A percentile compares a stretch with the other conserved stretches of the same genome.
phyloP scores from a whole-genome alignment of 2,888 invertebrate species.

The Drosophila mettleri region DNA sequence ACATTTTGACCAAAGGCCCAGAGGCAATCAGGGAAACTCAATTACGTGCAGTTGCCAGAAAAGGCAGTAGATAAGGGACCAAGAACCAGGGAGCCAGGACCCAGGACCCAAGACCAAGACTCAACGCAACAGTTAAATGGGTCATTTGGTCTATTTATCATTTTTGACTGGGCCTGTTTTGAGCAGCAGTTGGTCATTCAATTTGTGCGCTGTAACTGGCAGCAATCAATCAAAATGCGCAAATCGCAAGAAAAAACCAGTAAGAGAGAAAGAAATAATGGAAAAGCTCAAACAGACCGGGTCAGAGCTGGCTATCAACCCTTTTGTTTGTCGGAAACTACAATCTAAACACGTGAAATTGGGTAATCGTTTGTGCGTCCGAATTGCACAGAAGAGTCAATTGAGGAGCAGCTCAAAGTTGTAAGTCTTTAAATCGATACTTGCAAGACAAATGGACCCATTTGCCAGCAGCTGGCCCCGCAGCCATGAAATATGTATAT shows the following conservation, averaged over 20 bases:
- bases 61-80: neutral
- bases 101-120: constrained; percentile 18
- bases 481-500: neutral
- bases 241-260: neutral
- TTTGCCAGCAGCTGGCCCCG: constrained; percentile 37
- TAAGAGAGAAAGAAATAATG: no score
- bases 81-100: constrained; percentile 6
- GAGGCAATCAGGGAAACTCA: constrained; percentile 46
- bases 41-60: constrained; percentile 32
- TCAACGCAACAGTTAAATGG: constrained; percentile 65
- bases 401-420: constrained; percentile 6
- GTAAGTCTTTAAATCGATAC: constrained; percentile 41
- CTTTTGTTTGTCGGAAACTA: constrained; percentile 33
- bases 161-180: constrained; percentile 47
- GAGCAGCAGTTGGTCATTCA: constrained; percentile 64
- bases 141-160: constrained; percentile 65
- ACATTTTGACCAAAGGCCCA: constrained; percentile 15
- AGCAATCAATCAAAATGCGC: constrained; percentile 64
- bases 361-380: constrained; percentile 54
- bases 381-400: constrained; percentile 43
- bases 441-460: constrained; percentile 50
- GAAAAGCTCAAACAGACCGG: constrained; percentile 28
- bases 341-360: constrained; percentile 58
- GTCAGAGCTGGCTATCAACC: constrained; percentile 29
- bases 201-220: constrained; percentile 63